Conservation (phyloP, 2,888 invertebrate genomes). For the Lasioglossum malachurum region DNA sequence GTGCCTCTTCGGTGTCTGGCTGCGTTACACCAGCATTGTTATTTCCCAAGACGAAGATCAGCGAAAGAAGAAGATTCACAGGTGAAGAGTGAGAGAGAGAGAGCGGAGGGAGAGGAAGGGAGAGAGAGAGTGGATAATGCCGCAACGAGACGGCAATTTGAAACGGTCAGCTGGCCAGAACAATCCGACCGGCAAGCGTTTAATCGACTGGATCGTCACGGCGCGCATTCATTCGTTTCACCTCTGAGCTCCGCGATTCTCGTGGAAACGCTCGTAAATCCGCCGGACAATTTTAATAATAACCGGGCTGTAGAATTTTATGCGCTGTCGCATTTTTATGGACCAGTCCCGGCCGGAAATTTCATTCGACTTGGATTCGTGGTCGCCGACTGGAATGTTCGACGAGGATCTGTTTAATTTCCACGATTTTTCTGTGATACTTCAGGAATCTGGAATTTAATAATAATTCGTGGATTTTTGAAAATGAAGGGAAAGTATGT, state of each 20-base stretch:
- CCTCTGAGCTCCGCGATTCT: slow-evolving; percentile 5
- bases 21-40: not conserved
- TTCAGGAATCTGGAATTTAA: not conserved
- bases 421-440: not conserved
- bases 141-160: slow-evolving; percentile 14
- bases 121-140: not conserved
- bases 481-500: too few relatives aligned
- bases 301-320: slow-evolving; percentile 6
- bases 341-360: not conserved
- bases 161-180: slow-evolving; percentile 5
- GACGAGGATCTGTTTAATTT: not conserved
- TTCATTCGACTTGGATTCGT: not conserved
- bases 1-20: not conserved
- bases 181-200: slow-evolving; percentile 3
- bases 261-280: slow-evolving; percentile 9
- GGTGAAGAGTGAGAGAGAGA: not conserved
- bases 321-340: slow-evolving; percentile 11
- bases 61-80: not conserved
- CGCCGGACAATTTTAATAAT: slow-evolving; percentile 6
- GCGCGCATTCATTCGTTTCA: slow-evolving; percentile 9
- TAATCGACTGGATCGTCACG: slow-evolving; percentile 17
- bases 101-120: not conserved
- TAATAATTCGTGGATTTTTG: not conserved
- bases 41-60: slow-evolving; percentile 16
- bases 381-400: not conserved